Evolutionary conservation across 2,888 invertebrate species (phyloP), one percentile per base, ranked within the genome.

Genomic region (Polyommatus iphigenia): DNA sequence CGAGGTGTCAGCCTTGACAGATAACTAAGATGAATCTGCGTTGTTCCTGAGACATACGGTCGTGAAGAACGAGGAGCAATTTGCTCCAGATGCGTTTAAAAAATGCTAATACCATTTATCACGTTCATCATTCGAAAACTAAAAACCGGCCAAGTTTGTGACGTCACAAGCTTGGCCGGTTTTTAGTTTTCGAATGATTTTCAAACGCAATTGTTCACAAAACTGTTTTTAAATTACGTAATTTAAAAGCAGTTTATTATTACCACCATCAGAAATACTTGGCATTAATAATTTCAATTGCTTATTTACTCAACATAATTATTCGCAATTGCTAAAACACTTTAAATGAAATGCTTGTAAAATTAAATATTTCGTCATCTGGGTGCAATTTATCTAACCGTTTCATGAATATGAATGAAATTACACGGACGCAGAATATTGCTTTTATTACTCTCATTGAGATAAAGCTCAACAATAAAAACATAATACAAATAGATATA

Each of bases 1-100:
- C 80, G 79, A 79, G 77, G 78, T 78, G 81, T 81, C 82, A 81
- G 78, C 50, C 59, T 75, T 78, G 81, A 82, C 80, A 77, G 81
- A 78, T 80, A 80, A 82, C 80, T 80, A 81, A 81, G 81, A 81
- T 76, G 80, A 78, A 82, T 82, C 83, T 81, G 79, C 75, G 41
- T 71, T 32, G 78, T 57, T 62, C 1, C 15, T 50, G 77, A 24
- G 67, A 79, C 76, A 81, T 59, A 81, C 77, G 57, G 81, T 24
- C 24, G 50, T 29, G 29, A 29, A 77, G 29, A 71, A 71, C n/a
- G 54, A 75, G 24, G 15, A 75, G 18, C 75, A 32, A 77, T 29
- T 41, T 46, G 62, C 13, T 62, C 41, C 20, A 41, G 18, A 59
- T n/a, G 41, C 13, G 24, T 77, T 46, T 67, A 46, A 77, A 24